These are phyloP conservation scores for Aphaenogaster ashmeadi DNA, from an alignment of 1,140 invertebrate species.

Conservation along the genomic window DNA sequence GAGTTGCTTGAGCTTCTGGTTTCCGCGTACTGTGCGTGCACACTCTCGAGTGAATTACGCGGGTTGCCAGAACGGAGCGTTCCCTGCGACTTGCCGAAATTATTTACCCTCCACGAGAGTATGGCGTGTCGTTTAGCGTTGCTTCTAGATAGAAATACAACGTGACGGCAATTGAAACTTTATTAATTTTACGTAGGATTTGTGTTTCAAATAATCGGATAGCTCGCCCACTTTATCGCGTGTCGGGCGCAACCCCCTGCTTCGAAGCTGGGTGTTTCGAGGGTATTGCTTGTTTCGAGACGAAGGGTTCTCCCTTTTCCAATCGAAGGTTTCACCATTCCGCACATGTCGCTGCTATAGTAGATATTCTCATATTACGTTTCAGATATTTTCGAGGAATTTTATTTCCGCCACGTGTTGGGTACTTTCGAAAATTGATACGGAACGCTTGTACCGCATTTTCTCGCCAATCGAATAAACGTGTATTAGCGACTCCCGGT, in stretches of 20 bases:
- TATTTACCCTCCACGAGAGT: not conserved
- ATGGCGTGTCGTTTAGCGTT: not conserved
- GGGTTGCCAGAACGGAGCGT: slow-evolving; percentile 16
- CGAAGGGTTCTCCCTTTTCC: slow-evolving; percentile 8
- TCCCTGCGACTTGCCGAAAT: not conserved
- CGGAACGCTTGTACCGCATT: slow-evolving; percentile 5
- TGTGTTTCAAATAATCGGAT: not conserved
- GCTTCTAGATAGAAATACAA: not conserved
- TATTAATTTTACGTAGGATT: slow-evolving; percentile 22
- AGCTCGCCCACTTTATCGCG: not conserved
- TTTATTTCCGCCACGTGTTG: slow-evolving; percentile 50
- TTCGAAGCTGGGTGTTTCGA: not conserved
- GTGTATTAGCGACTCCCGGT: not conserved
- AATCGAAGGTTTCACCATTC: slow-evolving; percentile 31
- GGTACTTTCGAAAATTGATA: slow-evolving; percentile 26
- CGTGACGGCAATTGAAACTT: not conserved
- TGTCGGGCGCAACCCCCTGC: not conserved
- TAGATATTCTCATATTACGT: slow-evolving; percentile 18
- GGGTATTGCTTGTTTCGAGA: not conserved
- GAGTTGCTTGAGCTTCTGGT: slow-evolving; percentile 27
- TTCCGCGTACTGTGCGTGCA: not conserved
- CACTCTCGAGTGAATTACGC: slow-evolving; percentile 43
- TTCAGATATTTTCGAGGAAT: slow-evolving; percentile 41
- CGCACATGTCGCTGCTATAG: not conserved
- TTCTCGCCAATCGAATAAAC: not conserved